Evolutionary conservation across 2,113 vertebrate genomes (phyloP), one percentile per base, ranked within the genome.

Genomic region (Paraplagusia blochii): DNA sequence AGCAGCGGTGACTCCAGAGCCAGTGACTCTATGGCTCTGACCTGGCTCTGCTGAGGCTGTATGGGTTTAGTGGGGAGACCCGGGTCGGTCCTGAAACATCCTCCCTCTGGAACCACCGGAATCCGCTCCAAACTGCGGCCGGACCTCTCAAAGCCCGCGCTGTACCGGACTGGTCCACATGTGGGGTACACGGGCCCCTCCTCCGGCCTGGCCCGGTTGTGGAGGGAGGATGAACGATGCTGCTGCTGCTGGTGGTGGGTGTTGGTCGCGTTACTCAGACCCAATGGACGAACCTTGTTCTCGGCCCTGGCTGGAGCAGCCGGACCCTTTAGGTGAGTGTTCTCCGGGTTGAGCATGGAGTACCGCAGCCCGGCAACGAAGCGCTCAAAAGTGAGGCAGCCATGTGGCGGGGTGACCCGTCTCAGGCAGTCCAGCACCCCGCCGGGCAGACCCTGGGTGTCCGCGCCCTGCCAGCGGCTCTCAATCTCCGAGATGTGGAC

Each of bases 401-500:
- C 95, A 68, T 93, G 93, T 62, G 91, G 89, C 2, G 95, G 94
- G 0, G 94, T 92, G 44, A 92, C 93, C 59, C 82, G 84, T 57
- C 95, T 72, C 72, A 98, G 66, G 44, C 93, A 92, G 58, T 90
- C 81, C 76, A 96, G 83, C 40, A 97, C 95, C 1, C 94, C 94
- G n/a, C 88, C 84, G 22, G 95, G 94, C 47, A 96, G 70, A 29
- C 92, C 94, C 13, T 82, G 89, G 8, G 93, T 88, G 55, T 93
- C 94, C 0, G 93, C 85, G 1, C 93, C 95, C 50, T 89, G 90
- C 96, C 96, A 98, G 52, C 96, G 95, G 53, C 91, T 93, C 87
- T 98, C 94, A 52, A 98, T 98, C 90, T 98, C 96, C 18, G 90
- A 90, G 1, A 98, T 89, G 82, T 97, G 96, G 18, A 98, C 93